Conservation (phyloP, 2,113 vertebrate species). For the Petromus typicus region DNA sequence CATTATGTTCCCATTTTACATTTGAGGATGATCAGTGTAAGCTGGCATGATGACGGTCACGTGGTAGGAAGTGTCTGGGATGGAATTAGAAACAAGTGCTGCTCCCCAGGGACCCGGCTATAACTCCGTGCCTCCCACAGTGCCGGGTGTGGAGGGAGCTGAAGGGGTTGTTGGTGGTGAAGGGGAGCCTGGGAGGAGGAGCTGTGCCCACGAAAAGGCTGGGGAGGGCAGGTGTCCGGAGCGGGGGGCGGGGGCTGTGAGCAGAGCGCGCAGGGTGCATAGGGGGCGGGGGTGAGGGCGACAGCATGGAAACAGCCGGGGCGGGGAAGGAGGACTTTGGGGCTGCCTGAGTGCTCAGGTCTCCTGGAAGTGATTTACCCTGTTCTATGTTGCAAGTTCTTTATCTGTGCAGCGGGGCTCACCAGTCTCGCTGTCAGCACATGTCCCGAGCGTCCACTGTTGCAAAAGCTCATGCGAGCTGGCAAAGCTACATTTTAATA, state of each 20-base stretch:
- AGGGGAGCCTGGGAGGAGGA: not conserved
- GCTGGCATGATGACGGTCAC: not conserved
- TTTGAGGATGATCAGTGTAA: not conserved
- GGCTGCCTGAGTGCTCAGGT: not conserved
- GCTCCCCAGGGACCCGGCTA: not conserved
- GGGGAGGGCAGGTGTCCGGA: not conserved
- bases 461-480: not conserved
- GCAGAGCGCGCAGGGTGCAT: not conserved
- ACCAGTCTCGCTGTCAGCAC: too few species aligned
- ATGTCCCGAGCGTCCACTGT: not conserved
- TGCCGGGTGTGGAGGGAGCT: too few species aligned
- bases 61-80: not conserved
- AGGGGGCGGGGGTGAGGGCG: not conserved
- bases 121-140: not conserved
- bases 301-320: not conserved
- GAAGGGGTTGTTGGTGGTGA: not conserved
- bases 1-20: not conserved
- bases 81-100: not conserved
- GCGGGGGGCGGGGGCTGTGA: not conserved
- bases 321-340: not conserved
- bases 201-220: not conserved
- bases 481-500: not conserved
- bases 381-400: too few species aligned
- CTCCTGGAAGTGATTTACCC: fast-evolving
- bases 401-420: not conserved